phyloP scores from a whole-genome alignment of 2,113 vertebrate genomes.

The Ammodytes marinus region DNA sequence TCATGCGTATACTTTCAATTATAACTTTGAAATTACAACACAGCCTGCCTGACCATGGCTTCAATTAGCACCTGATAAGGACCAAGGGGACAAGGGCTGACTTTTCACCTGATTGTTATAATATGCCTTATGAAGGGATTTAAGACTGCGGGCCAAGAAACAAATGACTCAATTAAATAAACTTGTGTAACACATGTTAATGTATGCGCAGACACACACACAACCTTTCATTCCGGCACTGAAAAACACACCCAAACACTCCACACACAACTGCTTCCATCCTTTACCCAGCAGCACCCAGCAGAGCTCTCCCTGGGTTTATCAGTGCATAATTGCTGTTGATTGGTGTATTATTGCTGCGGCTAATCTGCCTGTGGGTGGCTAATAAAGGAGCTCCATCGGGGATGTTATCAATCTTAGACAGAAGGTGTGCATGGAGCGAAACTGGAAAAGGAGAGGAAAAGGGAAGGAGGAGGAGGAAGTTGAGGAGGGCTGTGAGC shows the following conservation, averaged over 20 bases:
- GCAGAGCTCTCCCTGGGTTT: constrained; percentile 71
- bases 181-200: constrained; percentile 50
- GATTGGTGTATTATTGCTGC: constrained; percentile 81
- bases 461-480: constrained; percentile 24
- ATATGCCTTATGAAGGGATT: constrained; percentile 45
- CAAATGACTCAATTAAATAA: constrained; percentile 41
- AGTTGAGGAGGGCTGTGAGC: constrained; percentile 4
- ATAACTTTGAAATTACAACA: constrained; percentile 27
- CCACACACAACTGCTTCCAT: constrained; percentile 41
- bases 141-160: constrained; percentile 48
- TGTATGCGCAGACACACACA: constrained; percentile 57
- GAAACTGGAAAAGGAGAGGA: constrained; percentile 32
- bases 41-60: constrained; percentile 48
- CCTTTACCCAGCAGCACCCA: constrained; percentile 44
- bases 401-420: constrained; percentile 74
- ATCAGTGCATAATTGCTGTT: constrained; percentile 79
- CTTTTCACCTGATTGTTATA: constrained; percentile 63
- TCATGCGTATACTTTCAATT: constrained; percentile 26
- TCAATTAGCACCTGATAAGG: constrained; percentile 59
- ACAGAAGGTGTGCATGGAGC: constrained; percentile 69
- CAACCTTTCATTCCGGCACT: constrained; percentile 55
- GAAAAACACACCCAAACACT: constrained; percentile 54
- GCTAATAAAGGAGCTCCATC: constrained; percentile 79
- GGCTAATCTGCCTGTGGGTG: constrained; percentile 80
- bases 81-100: constrained; percentile 39